These are phyloP conservation scores for Gymnoscopelus microlampas DNA, from an alignment of 2,797 vertebrate species.

Conservation along the genomic window DNA sequence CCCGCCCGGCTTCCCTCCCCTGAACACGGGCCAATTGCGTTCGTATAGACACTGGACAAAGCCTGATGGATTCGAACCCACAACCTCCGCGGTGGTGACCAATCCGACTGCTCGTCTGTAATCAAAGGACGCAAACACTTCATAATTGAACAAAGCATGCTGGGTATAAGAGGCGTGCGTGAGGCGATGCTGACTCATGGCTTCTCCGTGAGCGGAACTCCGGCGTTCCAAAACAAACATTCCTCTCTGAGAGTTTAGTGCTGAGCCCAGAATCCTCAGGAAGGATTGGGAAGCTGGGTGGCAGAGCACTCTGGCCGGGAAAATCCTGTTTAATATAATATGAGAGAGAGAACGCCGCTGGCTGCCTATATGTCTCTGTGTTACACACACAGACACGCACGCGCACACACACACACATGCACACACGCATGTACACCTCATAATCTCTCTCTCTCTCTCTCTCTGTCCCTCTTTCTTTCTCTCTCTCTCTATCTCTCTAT, in stretches of 20 bases:
- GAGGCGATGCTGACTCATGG: constrained; percentile 74
- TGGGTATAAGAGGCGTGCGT: constrained; percentile 64
- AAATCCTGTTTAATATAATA: constrained; percentile 84
- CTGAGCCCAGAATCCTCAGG: constrained; percentile 79
- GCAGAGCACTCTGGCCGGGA: constrained; percentile 77
- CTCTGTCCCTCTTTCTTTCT: no score
- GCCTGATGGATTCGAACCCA: no score
- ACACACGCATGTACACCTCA: no score
- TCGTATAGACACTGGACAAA: no score
- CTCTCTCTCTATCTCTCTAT: no score
- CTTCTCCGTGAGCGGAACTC: constrained; percentile 71
- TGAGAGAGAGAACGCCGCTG: constrained; percentile 53
- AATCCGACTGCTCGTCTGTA: no score
- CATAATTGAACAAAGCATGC: constrained; percentile 77
- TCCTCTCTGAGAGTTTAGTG: constrained; percentile 58
- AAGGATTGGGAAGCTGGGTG: constrained; percentile 78
- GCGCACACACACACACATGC: constrained; percentile 51
- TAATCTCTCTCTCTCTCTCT: no score
- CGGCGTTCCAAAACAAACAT: constrained; percentile 82
- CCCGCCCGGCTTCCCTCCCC: no score
- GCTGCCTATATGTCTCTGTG: constrained; percentile 18
- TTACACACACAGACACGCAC: constrained; percentile 23
- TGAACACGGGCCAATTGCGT: no score
- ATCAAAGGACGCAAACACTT: constrained; percentile 69
- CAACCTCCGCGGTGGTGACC: background rate